These are phyloP conservation scores for Bombus vancouverensis DNA, from an alignment of 1,140 invertebrate species.

Conservation along the genomic window DNA sequence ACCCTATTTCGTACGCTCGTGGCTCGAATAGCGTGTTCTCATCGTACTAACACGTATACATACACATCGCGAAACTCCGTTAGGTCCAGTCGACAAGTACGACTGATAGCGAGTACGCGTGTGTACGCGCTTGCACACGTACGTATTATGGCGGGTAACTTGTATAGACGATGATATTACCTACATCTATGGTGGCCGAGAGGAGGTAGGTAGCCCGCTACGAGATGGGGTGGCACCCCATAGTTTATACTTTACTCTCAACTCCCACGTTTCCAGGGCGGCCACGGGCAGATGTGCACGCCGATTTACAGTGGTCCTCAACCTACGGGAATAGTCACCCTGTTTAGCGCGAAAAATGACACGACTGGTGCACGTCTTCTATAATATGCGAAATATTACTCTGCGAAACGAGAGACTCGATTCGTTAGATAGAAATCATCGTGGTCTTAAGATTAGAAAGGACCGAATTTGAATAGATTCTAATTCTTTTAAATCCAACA, in stretches of 20 bases:
- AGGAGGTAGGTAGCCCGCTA: conserved; percentile 40
- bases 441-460: no score
- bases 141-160: not conserved
- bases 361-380: no score
- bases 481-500: no score
- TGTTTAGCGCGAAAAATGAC: no score
- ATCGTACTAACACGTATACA: not conserved
- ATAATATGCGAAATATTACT: no score
- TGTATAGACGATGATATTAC: conserved; percentile 63
- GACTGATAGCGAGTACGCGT: conserved; percentile 17
- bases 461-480: no score
- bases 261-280: conserved; percentile 71
- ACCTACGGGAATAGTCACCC: conserved; percentile 1
- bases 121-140: not conserved
- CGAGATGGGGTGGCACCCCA: conserved; percentile 73
- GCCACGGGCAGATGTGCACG: conserved; percentile 74
- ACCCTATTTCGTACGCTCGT: not conserved
- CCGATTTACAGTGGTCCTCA: conserved; percentile 72
- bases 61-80: conserved; percentile 9
- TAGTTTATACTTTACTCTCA: conserved; percentile 76
- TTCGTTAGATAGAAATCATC: no score
- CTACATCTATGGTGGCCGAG: conserved; percentile 51
- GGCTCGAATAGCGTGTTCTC: not conserved
- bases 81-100: not conserved
- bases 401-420: no score